A percentile compares a stretch with the other conserved stretches of the same genome.
Conservation (phyloP, 1,140 invertebrate genomes). For the Octopus sinensis region DNA sequence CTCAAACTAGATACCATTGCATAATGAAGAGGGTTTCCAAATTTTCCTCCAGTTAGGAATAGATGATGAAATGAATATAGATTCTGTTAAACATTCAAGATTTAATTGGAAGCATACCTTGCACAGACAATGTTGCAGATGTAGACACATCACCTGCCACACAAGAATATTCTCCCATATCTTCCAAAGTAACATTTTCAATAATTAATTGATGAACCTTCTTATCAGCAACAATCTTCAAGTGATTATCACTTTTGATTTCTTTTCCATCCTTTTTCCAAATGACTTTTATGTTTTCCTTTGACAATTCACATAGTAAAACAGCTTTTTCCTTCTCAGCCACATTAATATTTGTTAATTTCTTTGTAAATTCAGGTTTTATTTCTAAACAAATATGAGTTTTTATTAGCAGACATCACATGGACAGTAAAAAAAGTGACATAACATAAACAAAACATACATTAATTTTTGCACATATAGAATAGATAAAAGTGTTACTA, state of each 20-base stretch:
- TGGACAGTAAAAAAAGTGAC: background rate
- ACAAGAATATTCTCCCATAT: constrained; percentile 46
- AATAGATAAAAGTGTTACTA: too few relatives aligned
- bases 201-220: constrained; percentile 44
- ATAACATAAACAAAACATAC: too few relatives aligned
- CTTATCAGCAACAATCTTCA: constrained; percentile 63
- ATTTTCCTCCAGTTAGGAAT: too few relatives aligned
- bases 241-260: constrained; percentile 65
- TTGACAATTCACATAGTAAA: constrained; percentile 31
- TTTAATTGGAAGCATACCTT: background rate
- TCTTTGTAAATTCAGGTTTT: constrained; percentile 7
- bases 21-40: too few relatives aligned
- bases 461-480: too few relatives aligned
- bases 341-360: background rate
- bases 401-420: background rate
- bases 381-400: constrained; percentile 4
- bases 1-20: too few relatives aligned
- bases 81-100: constrained; percentile 28
- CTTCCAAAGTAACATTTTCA: constrained; percentile 39
- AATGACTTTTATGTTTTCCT: constrained; percentile 34
- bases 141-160: constrained; percentile 47
- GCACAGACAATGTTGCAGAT: constrained; percentile 29
- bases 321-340: background rate
- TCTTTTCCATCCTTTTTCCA: constrained; percentile 85
- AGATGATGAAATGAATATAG: background rate